phyloP scores from a whole-genome alignment of 35 echinoderm and acorn worm species.

The Hemicentrotus pulcherrimus region DNA sequence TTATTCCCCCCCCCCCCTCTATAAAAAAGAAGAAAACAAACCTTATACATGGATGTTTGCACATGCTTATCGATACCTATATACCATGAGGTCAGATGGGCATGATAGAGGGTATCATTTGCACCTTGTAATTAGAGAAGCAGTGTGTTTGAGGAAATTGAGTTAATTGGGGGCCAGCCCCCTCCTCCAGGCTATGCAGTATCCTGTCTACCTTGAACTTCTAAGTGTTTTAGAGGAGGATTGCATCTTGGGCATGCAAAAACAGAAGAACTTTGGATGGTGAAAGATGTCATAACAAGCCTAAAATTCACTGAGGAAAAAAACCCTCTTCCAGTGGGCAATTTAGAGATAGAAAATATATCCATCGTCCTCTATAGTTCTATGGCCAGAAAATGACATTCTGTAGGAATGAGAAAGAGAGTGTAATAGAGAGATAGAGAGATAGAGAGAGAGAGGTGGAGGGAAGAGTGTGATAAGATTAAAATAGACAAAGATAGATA shows the following conservation, averaged over 20 bases:
- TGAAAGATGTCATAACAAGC: neutral
- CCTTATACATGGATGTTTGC: neutral
- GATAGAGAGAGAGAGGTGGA: too few relatives aligned
- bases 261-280: neutral
- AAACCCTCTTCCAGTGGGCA: too few relatives aligned
- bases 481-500: too few relatives aligned
- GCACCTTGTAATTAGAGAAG: slow-evolving; percentile 5
- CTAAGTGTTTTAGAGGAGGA: neutral
- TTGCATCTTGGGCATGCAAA: neutral
- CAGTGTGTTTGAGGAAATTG: neutral
- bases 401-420: too few relatives aligned
- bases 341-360: too few relatives aligned
- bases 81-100: neutral
- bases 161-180: neutral
- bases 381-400: too few relatives aligned
- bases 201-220: slow-evolving; percentile 17
- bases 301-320: neutral
- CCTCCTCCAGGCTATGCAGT: neutral
- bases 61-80: neutral
- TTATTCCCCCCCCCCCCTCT: too few relatives aligned
- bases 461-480: too few relatives aligned
- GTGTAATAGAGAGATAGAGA: too few relatives aligned
- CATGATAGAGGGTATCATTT: neutral
- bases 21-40: too few relatives aligned
- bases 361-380: too few relatives aligned